Conservation (phyloP, 2,888 invertebrate species). For the Tanaodytes sp. region DNA sequence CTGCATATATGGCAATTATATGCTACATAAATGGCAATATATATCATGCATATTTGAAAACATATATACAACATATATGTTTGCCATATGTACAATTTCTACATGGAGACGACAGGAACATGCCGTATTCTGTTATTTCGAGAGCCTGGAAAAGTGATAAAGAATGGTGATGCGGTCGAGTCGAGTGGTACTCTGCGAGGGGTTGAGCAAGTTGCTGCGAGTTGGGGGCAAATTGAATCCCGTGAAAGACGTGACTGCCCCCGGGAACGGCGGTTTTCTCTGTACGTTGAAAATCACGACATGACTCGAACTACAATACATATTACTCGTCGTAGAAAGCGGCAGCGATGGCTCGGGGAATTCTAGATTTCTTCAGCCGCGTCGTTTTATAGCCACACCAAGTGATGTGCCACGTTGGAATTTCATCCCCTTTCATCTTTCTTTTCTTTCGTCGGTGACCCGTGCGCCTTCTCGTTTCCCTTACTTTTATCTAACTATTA, state of each 20-base stretch:
- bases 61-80: no score
- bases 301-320: constrained; percentile 66
- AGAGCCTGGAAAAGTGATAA: constrained; percentile 36
- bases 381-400: constrained; percentile 42
- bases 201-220: constrained; percentile 31
- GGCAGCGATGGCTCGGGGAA: constrained; percentile 56
- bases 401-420: constrained; percentile 50
- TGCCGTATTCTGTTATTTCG: constrained; percentile 8
- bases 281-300: constrained; percentile 69
- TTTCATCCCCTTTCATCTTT: constrained; percentile 49
- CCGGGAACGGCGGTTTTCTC: constrained; percentile 65
- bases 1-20: no score
- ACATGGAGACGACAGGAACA: not conserved
- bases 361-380: constrained; percentile 46
- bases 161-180: constrained; percentile 50
- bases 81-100: no score
- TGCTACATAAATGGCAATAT: no score
- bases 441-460: no score
- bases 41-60: no score
- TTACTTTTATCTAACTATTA: no score
- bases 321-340: constrained; percentile 59
- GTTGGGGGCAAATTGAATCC: constrained; percentile 70
- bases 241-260: constrained; percentile 70
- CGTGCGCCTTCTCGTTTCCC: no score
- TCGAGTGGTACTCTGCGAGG: constrained; percentile 25